Base-by-base conservation (phyloP, 2,888 invertebrate genomes). In the Drosophila merina region DNA sequence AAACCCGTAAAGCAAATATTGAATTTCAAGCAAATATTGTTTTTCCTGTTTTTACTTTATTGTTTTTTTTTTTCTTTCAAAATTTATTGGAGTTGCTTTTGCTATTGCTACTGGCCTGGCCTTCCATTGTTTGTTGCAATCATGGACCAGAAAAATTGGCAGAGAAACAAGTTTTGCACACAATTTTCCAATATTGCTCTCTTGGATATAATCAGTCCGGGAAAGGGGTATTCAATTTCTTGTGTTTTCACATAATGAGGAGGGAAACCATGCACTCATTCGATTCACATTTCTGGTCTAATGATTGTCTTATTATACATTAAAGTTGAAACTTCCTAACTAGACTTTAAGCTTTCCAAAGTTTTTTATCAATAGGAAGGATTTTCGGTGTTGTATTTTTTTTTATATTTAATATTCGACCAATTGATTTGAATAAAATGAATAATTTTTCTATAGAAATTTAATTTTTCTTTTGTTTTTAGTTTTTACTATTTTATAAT, bases 21-120 rank as follows among this genome's bases (percentile, higher is more conserved):
- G 64, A 54, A 60, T 84, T 75, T 56, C 84, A 72, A 60, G 12
- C 52, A 76, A 73, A 80, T 81, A 74, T 62, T 85, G 72, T 74
- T 62, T 86, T 85, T 62, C 60, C 68, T 52, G 56, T 52, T 51
- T 58, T 26, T 28, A 9, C n/a, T 26, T 28, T 28, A 7, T 10
- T 26, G 14, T 62, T 55, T 57, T 44, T 44, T 33, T 33, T 36
- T 4, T 12, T n/a, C 4, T 33, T 33, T 33, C 4, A 33, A 33
- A 10, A 33, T 9, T 8, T 40, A 25, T 38, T 42, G 50, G 14
- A 52, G 8, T 44, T 54, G 47, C 20, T 12, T 36, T 36, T 36
- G 10, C 9, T 57, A 12, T 59, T 67, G 68, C 42, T 77, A 55
- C 56, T 57, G 47, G 14, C 14, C 14, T 47, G 25, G n/a, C 55